phyloP scores from a whole-genome alignment of 92 coral and sea anemone genomes.

The Parazoanthus swiftii region DNA sequence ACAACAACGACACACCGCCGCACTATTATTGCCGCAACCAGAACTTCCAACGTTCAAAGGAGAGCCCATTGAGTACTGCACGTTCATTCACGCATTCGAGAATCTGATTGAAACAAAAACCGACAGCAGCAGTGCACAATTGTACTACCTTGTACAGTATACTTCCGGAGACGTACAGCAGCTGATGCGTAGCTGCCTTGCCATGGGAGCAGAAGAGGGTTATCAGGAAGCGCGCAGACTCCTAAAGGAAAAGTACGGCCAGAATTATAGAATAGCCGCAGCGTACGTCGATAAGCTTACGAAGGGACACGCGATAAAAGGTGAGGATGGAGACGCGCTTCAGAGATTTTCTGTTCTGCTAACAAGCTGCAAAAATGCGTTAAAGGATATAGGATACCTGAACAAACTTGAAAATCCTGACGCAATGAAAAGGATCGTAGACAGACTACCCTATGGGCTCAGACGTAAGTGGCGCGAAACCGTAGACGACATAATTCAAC shows the following conservation, averaged over 20 bases:
- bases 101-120: slow-evolving; percentile 38
- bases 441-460: slow-evolving; percentile 25
- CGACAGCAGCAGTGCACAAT: slow-evolving; percentile 15
- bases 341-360: slow-evolving; percentile 22
- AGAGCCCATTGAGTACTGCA: slow-evolving; percentile 24
- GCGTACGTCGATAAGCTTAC: slow-evolving; percentile 2
- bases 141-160: slow-evolving; percentile 45
- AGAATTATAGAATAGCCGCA: slow-evolving; percentile 35
- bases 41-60: slow-evolving; percentile 28
- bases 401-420: slow-evolving; percentile 35
- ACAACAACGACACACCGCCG: slow-evolving; percentile 36
- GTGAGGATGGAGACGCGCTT: slow-evolving; percentile 12
- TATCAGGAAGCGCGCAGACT: slow-evolving; percentile 9
- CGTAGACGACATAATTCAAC: slow-evolving; percentile 21
- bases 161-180: slow-evolving; percentile 37
- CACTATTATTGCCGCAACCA: slow-evolving; percentile 40
- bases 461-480: slow-evolving; percentile 18
- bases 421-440: slow-evolving; percentile 4
- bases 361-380: slow-evolving; percentile 31
- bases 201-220: slow-evolving; percentile 38
- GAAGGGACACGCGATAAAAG: background rate
- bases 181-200: slow-evolving; percentile 43
- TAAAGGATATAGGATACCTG: slow-evolving; percentile 24
- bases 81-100: slow-evolving; percentile 30
- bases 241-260: slow-evolving; percentile 30